A percentile compares a stretch with the other conserved stretches of the same genome.
phyloP scores from a whole-genome alignment of 1,140 invertebrate genomes.

The Bombus superbus region DNA sequence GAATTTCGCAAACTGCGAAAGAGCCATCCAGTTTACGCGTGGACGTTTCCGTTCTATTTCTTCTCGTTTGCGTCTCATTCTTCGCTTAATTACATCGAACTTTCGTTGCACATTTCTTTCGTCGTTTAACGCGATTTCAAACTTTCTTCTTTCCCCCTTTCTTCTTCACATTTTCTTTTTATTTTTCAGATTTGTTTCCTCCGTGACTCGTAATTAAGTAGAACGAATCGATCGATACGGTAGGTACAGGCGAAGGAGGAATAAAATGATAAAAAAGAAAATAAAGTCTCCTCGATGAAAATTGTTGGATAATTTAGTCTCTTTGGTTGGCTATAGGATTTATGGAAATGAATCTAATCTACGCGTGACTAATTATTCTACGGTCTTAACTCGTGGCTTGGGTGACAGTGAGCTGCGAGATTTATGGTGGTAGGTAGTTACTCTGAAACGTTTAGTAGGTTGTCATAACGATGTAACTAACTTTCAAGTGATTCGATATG shows the following conservation, averaged over 20 bases:
- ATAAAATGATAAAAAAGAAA: too few relatives aligned
- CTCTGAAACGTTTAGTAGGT: slow-evolving; percentile 19
- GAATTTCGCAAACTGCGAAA: slow-evolving; percentile 56
- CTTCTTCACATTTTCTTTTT: too few relatives aligned
- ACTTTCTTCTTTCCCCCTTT: not conserved
- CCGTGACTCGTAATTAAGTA: not conserved
- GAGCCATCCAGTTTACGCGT: slow-evolving; percentile 51
- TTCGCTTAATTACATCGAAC: slow-evolving; percentile 42
- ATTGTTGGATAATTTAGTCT: not conserved
- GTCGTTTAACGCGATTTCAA: slow-evolving; percentile 25
- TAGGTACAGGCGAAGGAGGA: not conserved
- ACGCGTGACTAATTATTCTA: slow-evolving; percentile 28
- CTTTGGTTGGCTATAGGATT: slow-evolving; percentile 1
- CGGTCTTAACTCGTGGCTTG: slow-evolving; percentile 3
- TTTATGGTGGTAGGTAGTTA: slow-evolving; percentile 21
- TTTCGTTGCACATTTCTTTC: slow-evolving; percentile 16
- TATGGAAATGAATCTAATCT: not conserved
- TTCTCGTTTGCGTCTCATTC: slow-evolving; percentile 6
- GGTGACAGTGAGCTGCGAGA: slow-evolving; percentile 23
- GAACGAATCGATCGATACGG: not conserved
- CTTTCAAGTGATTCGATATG: slow-evolving; percentile 3
- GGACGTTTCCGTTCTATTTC: slow-evolving; percentile 1
- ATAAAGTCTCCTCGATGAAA: not conserved
- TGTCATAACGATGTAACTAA: slow-evolving; percentile 11
- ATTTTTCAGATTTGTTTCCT: not conserved